Conservation (phyloP, 1,140 invertebrate genomes). For the Penaeus chinensis region DNA sequence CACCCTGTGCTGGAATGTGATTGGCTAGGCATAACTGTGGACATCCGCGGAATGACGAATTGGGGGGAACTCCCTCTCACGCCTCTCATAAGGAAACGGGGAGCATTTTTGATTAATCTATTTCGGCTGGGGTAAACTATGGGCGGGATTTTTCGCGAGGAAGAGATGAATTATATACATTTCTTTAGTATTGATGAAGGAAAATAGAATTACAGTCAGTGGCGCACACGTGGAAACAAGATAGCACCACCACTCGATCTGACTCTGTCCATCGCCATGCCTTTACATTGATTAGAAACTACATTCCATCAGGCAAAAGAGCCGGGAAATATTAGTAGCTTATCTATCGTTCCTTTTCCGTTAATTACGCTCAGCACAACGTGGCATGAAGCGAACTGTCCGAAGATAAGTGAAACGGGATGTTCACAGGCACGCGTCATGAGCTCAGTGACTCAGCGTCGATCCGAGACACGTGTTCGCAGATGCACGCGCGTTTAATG, state of each 20-base stretch:
- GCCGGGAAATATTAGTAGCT: background rate
- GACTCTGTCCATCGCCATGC: background rate
- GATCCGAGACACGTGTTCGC: conserved; percentile 12
- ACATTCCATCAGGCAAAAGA: conserved; percentile 8
- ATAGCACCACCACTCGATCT: background rate
- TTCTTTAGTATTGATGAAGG: too few relatives aligned
- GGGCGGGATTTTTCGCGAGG: too few relatives aligned
- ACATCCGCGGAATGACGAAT: too few relatives aligned
- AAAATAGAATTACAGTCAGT: too few relatives aligned
- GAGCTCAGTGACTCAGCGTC: background rate
- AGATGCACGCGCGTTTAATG: conserved; percentile 28
- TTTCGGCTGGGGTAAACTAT: too few relatives aligned
- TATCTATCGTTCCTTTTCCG: background rate
- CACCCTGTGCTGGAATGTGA: too few relatives aligned
- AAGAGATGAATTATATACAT: too few relatives aligned
- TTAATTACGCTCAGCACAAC: background rate
- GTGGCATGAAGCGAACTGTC: background rate
- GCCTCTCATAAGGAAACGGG: too few relatives aligned
- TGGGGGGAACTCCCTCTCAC: too few relatives aligned
- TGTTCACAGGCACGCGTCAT: background rate
- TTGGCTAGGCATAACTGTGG: too few relatives aligned
- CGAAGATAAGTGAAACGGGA: background rate
- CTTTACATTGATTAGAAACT: conserved; percentile 15
- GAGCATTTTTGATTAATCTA: too few relatives aligned
- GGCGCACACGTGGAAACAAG: too few relatives aligned